phyloP scores from a whole-genome alignment of 2,113 vertebrate species.

The Semicossyphus pulcher region DNA sequence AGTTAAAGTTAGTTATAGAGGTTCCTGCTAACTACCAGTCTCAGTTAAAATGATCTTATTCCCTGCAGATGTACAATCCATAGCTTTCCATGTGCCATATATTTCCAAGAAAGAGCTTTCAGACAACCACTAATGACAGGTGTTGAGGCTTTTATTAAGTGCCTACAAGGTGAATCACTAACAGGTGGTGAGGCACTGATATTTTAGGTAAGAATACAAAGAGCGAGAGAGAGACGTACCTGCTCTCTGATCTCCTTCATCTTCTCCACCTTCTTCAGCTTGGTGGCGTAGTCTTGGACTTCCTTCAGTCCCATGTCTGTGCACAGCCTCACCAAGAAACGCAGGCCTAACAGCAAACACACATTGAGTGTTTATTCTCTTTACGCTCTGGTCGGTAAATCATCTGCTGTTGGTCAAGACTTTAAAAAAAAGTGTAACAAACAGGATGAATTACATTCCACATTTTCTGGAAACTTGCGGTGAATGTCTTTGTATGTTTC shows the following conservation, averaged over 20 bases:
- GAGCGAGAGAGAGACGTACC: slow-evolving; percentile 83
- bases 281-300: slow-evolving; percentile 93
- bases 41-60: too few species aligned
- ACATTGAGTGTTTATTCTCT: background rate
- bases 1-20: too few species aligned
- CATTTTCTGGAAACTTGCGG: slow-evolving; percentile 94
- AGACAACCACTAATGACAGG: background rate
- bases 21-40: too few species aligned
- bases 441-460: slow-evolving; percentile 88
- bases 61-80: background rate
- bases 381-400: background rate
- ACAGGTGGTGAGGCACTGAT: background rate
- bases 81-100: background rate
- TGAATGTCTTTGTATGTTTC: slow-evolving; percentile 96
- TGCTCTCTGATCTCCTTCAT: slow-evolving; percentile 95
- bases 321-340: slow-evolving; percentile 93
- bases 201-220: too few species aligned
- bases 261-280: slow-evolving; percentile 96
- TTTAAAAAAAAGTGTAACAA: background rate
- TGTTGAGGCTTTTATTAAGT: background rate
- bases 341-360: slow-evolving; percentile 84
- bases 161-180: background rate
- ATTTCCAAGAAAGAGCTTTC: background rate
- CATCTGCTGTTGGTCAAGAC: background rate
- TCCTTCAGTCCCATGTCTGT: slow-evolving; percentile 96